Percentiles rank a stretch among this genome's conserved stretches.
Conservation (phyloP, 2,888 invertebrate species). For the Rotaria socialis region DNA sequence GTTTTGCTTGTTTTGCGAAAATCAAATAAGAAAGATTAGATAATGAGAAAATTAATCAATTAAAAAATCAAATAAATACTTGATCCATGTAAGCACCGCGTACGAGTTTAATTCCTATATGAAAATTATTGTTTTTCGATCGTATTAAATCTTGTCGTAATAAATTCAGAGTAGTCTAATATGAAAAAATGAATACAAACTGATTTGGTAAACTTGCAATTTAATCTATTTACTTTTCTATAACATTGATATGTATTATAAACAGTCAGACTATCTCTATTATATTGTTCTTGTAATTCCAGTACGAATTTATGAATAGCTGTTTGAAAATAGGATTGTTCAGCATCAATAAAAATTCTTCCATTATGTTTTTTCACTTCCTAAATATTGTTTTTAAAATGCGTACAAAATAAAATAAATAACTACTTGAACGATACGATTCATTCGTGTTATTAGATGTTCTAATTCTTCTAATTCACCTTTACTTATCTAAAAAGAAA, state of each 20-base stretch:
- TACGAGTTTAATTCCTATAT: conserved; percentile 94
- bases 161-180: conserved; percentile 64
- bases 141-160: conserved; percentile 86
- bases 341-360: conserved; percentile 96
- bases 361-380: conserved; percentile 81
- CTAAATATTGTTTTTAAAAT: conserved; percentile 60
- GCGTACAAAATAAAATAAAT: not conserved
- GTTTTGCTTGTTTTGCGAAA: not conserved
- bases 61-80: conserved; percentile 58
- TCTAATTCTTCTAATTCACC: not conserved
- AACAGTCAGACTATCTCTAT: conserved; percentile 75
- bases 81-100: conserved; percentile 97
- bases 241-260: conserved; percentile 99
- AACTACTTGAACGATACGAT: conserved; percentile 19
- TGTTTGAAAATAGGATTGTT: conserved; percentile 98
- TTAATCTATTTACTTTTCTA: conserved; percentile 64
- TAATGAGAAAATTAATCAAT: not conserved
- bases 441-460: not conserved
- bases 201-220: not conserved
- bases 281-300: conserved; percentile 94
- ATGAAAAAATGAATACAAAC: conserved; percentile 48
- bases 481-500: not conserved
- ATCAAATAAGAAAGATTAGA: not conserved
- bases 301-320: conserved; percentile 92
- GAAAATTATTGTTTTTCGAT: conserved; percentile 88